These are phyloP conservation scores for Pseudorhombus dupliciocellatus DNA, from an alignment of 2,113 vertebrate species.

Conservation along the genomic window DNA sequence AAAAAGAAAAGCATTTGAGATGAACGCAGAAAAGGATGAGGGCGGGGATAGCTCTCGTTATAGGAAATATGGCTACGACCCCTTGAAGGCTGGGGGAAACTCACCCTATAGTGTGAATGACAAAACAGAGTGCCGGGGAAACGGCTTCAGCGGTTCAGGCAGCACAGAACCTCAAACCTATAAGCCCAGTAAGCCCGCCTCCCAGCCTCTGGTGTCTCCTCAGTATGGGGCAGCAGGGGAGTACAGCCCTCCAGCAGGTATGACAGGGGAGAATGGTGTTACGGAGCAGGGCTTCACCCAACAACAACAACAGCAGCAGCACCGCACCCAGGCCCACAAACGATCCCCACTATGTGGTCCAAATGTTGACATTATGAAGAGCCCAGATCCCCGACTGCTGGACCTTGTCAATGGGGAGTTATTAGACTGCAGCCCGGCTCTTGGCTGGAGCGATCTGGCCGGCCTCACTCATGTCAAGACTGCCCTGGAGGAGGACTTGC, in stretches of 20 bases:
- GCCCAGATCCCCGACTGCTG: constrained; percentile 83
- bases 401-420: constrained; percentile 89
- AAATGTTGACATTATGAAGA: constrained; percentile 84
- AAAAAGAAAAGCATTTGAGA: constrained; percentile 93
- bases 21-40: constrained; percentile 82
- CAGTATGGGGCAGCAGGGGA: constrained; percentile 82
- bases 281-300: constrained; percentile 76
- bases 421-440: constrained; percentile 87
- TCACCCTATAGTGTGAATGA: constrained; percentile 85
- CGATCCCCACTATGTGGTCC: constrained; percentile 55
- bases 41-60: constrained; percentile 82
- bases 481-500: constrained; percentile 91
- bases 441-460: constrained; percentile 90
- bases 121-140: constrained; percentile 86
- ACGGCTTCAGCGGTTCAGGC: constrained; percentile 79
- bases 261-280: constrained; percentile 82
- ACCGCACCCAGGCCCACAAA: constrained; percentile 77
- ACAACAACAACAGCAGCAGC: constrained; percentile 75
- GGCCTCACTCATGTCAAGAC: constrained; percentile 89
- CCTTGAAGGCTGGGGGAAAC: constrained; percentile 82
- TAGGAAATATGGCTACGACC: constrained; percentile 90
- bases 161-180: constrained; percentile 81
- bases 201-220: constrained; percentile 85
- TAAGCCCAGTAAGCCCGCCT: constrained; percentile 84
- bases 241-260: constrained; percentile 83